Base-by-base conservation (phyloP, 2,797 vertebrate genomes). In the Limosa lapponica region DNA sequence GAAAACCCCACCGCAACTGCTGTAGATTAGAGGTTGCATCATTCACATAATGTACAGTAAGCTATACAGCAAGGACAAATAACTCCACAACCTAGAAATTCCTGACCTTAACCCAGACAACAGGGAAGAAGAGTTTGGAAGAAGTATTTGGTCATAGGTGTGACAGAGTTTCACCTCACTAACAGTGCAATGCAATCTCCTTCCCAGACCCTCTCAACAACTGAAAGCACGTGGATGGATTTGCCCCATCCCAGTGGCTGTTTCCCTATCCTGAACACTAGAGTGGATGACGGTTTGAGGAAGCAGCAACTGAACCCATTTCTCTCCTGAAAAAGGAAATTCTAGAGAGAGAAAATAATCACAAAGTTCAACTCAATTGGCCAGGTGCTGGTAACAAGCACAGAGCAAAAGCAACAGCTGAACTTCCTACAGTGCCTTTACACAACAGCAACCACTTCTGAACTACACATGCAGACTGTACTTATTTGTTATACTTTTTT, bases 61-160 rank as follows among this genome's bases (percentile, higher is more conserved):
- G 44, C 52, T 8, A 54, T 32, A 59, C 17, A 55, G 73, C 73
- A 81, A 58, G 36, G 36, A 72, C 23, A 79, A 32, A 9, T 30
- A 94, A 66, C 55, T 86, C 44, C 57, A 69, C 37, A 46, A 52
- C 82, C 59, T 30, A 66, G 57, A 80, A 92, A 88, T 28, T 87
- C 88, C 80, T 82, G 93, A 85, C 59, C 82, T 72, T 48, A 75
- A 93, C 30, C 73, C 69, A 90, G 82, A 67, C 74, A 82, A 78
- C 6, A n/a, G n/a, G 66, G 65, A 93, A 77, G 81, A 79, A 67
- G 51, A 51, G 65, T 34, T 37, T 57, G 73, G 64, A 82, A 61
- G 72, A 71, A 93, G 36, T 82, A 71, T 82, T 80, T 64, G 34
- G 78, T 52, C 46, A 43, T 1, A 48, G 13, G 43, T 59, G 59